Percentiles rank a stretch among this genome's conserved stretches.
phyloP scores from a whole-genome alignment of 2,888 invertebrate species.

The Colletes collaris region DNA sequence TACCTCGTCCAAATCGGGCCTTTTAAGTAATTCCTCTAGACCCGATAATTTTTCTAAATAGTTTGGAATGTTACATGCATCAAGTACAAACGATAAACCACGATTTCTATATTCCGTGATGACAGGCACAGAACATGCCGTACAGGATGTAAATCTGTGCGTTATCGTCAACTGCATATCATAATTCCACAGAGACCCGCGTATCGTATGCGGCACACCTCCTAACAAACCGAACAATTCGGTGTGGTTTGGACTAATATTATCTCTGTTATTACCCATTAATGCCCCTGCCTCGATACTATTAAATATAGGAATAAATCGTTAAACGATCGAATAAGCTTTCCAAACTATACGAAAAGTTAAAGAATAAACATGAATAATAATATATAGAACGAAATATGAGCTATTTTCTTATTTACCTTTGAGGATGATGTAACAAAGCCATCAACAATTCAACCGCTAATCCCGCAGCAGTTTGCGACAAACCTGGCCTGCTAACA shows the following conservation, averaged over 20 bases:
- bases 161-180: conserved; percentile 93
- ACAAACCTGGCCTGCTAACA: conserved; percentile 96
- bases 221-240: conserved; percentile 88
- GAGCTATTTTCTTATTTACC: conserved; percentile 82
- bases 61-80: conserved; percentile 86
- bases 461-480: conserved; percentile 94
- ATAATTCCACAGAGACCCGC: conserved; percentile 94
- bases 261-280: conserved; percentile 84
- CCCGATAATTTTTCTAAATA: conserved; percentile 88
- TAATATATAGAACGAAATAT: no score
- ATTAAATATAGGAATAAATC: conserved; percentile 28
- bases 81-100: conserved; percentile 85
- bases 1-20: conserved; percentile 80
- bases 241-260: conserved; percentile 78
- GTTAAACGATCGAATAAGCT: not conserved
- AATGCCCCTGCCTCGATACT: conserved; percentile 78
- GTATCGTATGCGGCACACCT: conserved; percentile 94
- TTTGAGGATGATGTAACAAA: conserved; percentile 92
- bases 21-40: conserved; percentile 81
- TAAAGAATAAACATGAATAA: no score
- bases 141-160: conserved; percentile 93
- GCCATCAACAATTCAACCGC: conserved; percentile 96
- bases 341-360: not conserved
- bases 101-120: conserved; percentile 79
- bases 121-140: conserved; percentile 91